Evolutionary conservation across 2,797 vertebrate genomes (phyloP).

Genomic region (Amblyraja radiata): DNA sequence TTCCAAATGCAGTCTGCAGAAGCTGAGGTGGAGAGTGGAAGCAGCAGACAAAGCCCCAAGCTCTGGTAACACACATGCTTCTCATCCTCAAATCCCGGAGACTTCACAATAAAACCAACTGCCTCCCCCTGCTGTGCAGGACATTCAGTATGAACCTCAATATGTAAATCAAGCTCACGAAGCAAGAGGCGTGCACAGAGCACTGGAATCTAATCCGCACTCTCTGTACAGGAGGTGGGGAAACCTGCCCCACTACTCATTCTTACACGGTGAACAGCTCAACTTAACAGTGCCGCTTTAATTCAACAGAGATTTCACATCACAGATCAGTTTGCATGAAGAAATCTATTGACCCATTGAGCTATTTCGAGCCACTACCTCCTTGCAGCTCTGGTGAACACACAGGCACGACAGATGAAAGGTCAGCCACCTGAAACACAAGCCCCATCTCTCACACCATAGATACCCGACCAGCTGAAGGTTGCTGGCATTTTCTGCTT

Average conservation of each 20-base stretch:
- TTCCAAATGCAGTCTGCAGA: not conserved
- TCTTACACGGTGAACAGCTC: not conserved
- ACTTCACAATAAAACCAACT: conserved; percentile 6
- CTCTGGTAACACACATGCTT: conserved; percentile 7
- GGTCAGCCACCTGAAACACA: no score
- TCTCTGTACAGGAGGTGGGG: not conserved
- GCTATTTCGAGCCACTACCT: not conserved
- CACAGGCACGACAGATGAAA: no score
- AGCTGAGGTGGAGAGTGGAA: not conserved
- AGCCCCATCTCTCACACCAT: no score
- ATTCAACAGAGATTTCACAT: not conserved
- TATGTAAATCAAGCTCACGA: conserved; percentile 10
- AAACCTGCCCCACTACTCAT: not conserved
- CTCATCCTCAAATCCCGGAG: not conserved
- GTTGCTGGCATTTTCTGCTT: no score
- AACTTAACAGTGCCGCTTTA: not conserved
- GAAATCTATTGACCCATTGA: not conserved
- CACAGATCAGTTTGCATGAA: not conserved
- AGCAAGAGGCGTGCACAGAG: not conserved
- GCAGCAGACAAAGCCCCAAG: not conserved
- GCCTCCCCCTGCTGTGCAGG: conserved; percentile 34
- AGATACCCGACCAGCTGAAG: no score
- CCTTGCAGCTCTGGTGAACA: not conserved
- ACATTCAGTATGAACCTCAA: not conserved
- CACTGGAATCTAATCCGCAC: not conserved